These are phyloP conservation scores for Apocrypta bakeri DNA, from an alignment of 1,140 invertebrate species.

Conservation along the genomic window DNA sequence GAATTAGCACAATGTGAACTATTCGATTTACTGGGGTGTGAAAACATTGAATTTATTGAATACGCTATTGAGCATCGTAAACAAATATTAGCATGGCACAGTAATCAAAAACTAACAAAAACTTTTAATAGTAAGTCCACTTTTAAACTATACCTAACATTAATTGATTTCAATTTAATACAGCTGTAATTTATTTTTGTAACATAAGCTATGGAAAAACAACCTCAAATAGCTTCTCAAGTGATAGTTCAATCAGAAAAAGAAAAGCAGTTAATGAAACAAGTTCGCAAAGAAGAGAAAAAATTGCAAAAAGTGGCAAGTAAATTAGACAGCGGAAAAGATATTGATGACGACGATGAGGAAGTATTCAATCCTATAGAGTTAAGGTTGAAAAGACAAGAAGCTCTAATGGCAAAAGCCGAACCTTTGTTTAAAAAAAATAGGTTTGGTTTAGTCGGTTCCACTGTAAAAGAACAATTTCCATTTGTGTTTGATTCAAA, in stretches of 20 bases:
- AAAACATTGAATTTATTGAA: conserved; percentile 90
- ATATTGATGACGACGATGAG: conserved; percentile 74
- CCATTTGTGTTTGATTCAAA: conserved; percentile 91
- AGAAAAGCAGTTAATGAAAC: conserved; percentile 87
- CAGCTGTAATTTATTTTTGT: conserved; percentile 54
- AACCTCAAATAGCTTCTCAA: conserved; percentile 81
- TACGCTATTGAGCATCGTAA: conserved; percentile 83
- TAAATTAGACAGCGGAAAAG: conserved; percentile 62
- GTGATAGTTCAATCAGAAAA: conserved; percentile 89
- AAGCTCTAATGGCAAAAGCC: conserved; percentile 68
- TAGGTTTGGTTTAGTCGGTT: conserved; percentile 52
- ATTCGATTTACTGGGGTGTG: conserved; percentile 91
- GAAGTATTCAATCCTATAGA: conserved; percentile 68
- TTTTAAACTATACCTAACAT: conserved; percentile 45
- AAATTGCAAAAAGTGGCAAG: conserved; percentile 80
- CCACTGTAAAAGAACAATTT: conserved; percentile 78
- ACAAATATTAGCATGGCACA: conserved; percentile 71
- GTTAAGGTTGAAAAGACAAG: conserved; percentile 72
- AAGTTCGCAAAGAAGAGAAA: conserved; percentile 92
- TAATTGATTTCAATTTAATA: conserved; percentile 60
- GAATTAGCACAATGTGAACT: conserved; percentile 90
- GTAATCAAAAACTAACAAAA: conserved; percentile 64
- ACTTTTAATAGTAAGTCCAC: conserved; percentile 58
- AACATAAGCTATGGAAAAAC: conserved; percentile 54
- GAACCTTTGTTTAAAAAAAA: conserved; percentile 69